Evolutionary conservation across 2,888 invertebrate genomes (phyloP), one percentile per base, ranked within the genome.

Genomic region (Scaptomyza flava): DNA sequence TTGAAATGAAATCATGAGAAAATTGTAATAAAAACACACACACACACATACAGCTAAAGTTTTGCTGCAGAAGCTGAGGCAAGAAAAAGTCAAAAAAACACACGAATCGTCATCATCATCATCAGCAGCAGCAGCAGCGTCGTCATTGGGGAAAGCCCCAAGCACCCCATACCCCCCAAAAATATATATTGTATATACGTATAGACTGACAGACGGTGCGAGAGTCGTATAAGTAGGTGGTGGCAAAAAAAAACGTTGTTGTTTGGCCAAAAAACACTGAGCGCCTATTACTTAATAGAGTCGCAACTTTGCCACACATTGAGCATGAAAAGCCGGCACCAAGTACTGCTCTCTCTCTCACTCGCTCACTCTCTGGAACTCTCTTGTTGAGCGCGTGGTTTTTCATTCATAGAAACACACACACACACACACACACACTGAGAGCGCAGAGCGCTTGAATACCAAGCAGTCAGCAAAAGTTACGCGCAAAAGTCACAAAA

Each of bases 281-380:
- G 79, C 79, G 76, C 89, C 89, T 82, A 79, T 78, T 83, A 83
- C 78, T 81, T 79, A 88, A 81, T 81, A 81, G 79, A 89, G 85
- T 79, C 77, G 71, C 51, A 81, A 77, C 79, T 80, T 71, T 77
- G 60, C 42, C 72, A 69, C 72, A 69, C 59, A 57, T 20, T 34
- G 48, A 59, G 61, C 54, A 45, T 31, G 38, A 56, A 48, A 54
- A 59, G 63, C 63, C 68, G 52, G 56, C 56, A 34, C 41, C 38
- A 48, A 33, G 51, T 54, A 56, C 23, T 58, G 3, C 46, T 17
- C n/a, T n/a, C 46, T 31, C 64, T 46, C 58, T 72, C 56, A n/a
- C 74, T 31, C 66, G 14, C 56, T 27, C 31, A 38, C 46, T 33
- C 34, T 50, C 33, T 11, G 41, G 30, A 11, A 3, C 41, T 38